These are phyloP conservation scores for Andricus quercusramuli DNA, from an alignment of 2,888 invertebrate genomes.

Conservation along the genomic window DNA sequence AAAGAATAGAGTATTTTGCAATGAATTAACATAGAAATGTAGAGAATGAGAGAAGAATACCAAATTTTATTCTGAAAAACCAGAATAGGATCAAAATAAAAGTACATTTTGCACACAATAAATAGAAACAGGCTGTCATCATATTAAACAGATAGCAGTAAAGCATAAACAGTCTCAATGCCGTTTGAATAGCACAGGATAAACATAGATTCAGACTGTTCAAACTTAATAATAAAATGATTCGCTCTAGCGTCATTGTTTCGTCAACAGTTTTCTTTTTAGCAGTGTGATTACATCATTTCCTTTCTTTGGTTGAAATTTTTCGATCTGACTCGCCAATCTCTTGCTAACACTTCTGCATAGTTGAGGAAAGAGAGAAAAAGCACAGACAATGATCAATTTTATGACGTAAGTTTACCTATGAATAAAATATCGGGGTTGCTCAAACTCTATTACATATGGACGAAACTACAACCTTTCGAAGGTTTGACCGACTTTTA, in stretches of 20 bases:
- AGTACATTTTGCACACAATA: no score
- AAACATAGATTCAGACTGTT: no score
- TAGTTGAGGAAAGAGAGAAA: background rate
- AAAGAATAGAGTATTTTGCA: no score
- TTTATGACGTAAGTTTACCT: slow-evolving; percentile 35
- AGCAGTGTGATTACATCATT: background rate
- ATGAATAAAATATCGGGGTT: slow-evolving; percentile 41
- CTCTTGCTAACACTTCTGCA: background rate
- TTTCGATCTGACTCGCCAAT: background rate
- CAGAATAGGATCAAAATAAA: no score
- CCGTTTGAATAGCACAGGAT: no score
- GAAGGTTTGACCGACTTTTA: slow-evolving; percentile 2
- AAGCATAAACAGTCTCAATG: no score
- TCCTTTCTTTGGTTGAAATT: background rate
- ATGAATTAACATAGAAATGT: no score
- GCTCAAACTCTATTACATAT: background rate
- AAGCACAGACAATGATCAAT: background rate
- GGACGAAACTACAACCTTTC: slow-evolving; percentile 15
- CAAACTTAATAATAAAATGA: no score
- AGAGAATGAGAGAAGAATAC: no score
- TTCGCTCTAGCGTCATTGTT: background rate
- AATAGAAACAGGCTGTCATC: no score
- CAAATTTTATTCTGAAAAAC: no score
- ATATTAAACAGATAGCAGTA: no score
- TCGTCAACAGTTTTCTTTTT: background rate